phyloP scores from a whole-genome alignment of 2,888 invertebrate species.

The Nebria salina region DNA sequence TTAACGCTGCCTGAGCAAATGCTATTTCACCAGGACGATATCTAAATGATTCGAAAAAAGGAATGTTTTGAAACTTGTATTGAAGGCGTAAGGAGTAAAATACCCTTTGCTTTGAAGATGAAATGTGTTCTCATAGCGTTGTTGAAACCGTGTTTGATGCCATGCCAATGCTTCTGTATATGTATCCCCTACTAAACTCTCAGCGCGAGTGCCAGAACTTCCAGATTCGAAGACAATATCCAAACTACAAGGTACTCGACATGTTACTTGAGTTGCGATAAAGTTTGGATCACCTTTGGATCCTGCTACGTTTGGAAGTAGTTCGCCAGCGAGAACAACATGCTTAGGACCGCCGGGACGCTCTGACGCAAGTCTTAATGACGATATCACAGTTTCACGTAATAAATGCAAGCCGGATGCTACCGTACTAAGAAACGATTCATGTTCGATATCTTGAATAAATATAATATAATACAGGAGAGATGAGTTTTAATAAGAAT shows the following conservation, averaged over 20 bases:
- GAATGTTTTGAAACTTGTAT: neutral
- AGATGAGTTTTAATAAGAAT: no score
- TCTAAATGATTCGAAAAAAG: conserved; percentile 55
- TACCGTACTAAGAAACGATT: conserved; percentile 78
- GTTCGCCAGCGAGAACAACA: conserved; percentile 72
- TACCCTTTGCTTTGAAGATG: conserved; percentile 77
- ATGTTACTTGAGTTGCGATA: conserved; percentile 79
- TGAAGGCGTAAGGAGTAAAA: neutral
- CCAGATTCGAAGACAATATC: conserved; percentile 87
- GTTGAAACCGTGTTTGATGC: conserved; percentile 73
- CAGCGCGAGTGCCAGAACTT: conserved; percentile 68
- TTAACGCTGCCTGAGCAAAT: conserved; percentile 86
- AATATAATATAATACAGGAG: neutral
- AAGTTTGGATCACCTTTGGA: conserved; percentile 74
- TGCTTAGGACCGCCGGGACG: conserved; percentile 65
- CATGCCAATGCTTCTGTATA: conserved; percentile 73
- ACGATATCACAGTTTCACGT: conserved; percentile 78
- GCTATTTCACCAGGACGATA: conserved; percentile 71
- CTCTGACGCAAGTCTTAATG: conserved; percentile 71
- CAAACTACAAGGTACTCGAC: conserved; percentile 80
- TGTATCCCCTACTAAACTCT: conserved; percentile 69
- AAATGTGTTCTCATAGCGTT: conserved; percentile 85
- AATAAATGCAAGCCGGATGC: conserved; percentile 76
- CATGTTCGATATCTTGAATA: conserved; percentile 68
- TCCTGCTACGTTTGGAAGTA: conserved; percentile 62